Percentiles rank a stretch among this genome's conserved stretches.
Evolutionary conservation across 2,888 invertebrate genomes (phyloP).

Genomic region (Tetragnatha montana): DNA sequence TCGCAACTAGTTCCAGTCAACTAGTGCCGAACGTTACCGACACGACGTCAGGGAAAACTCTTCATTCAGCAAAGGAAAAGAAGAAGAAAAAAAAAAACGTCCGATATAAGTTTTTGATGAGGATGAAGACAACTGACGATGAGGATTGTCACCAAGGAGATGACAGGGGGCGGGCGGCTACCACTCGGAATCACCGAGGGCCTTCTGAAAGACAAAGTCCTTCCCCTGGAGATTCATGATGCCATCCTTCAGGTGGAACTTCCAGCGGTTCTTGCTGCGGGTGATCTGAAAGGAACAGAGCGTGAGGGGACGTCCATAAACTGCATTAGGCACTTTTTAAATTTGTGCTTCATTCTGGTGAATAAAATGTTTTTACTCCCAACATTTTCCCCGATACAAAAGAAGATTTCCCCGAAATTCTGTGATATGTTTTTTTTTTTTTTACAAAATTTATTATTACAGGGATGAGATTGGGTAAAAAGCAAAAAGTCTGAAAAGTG

Average conservation of each 20-base stretch:
- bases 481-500: too few relatives aligned
- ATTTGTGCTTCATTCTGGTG: neutral
- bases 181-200: conserved; percentile 99
- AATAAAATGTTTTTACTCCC: neutral
- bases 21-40: too few relatives aligned
- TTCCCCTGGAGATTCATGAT: conserved; percentile 99
- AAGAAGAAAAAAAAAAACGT: neutral
- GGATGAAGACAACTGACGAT: conserved; percentile 10
- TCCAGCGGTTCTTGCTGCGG: conserved; percentile 98
- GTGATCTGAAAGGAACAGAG: conserved; percentile 84
- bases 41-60: neutral
- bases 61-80: too few relatives aligned
- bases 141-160: conserved; percentile 37
- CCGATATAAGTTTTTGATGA: neutral
- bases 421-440: neutral
- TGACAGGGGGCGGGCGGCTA: conserved; percentile 76
- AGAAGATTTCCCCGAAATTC: neutral
- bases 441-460: too few relatives aligned
- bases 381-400: neutral
- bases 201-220: conserved; percentile 99
- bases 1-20: too few relatives aligned
- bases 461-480: too few relatives aligned
- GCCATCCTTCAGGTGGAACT: conserved; percentile 99
- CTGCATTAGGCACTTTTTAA: neutral
- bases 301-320: neutral